Evolutionary conservation across 1,140 invertebrate species (phyloP), one percentile per base, ranked within the genome.

Genomic region (Pentalonia nigronervosa): DNA sequence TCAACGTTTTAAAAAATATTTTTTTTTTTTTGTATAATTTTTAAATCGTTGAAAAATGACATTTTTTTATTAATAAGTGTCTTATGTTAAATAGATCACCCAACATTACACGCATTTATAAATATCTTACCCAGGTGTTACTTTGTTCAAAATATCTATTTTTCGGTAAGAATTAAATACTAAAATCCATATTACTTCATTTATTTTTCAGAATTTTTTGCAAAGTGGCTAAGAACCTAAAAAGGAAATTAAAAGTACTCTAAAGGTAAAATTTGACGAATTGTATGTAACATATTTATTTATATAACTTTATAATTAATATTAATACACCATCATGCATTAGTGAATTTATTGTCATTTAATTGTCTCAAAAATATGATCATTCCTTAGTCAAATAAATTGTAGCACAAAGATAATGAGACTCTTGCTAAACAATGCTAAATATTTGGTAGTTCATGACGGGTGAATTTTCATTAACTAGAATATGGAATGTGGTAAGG

Each of bases 401-500:
- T 36, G 23, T n/a, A 6, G 1, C 60, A n/a, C 9, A 30, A 25
- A 41, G 4, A 45, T 86, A 86, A 86, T 45, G 41, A 14, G n/a
- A 1, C 41, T 9, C 36, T 7, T 25, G 23, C 11, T 14, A 34
- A 81, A 81, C 76, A 81, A 81, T 86, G 41, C 41, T 4, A 47
- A 41, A 9, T 30, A 41, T 45, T 86, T 7, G 41, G 8, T 45
- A 25, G 23, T 86, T 30, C 6, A 36, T 23, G 36, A 36, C 20
- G 81, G 36, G 81, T 8, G n/a, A 36, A 21, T n/a, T n/a, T 23
- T 84, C 83, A 86, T 86, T 86, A 86, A 86, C 36, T 86, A 86
- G 25, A 45, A 86, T 86, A 45, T 86, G 23, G 11, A 25, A 45
- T 45, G 83, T 25, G 23, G 83, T 34, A 6, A 14, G 9, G 17